Evolutionary conservation across 1,140 invertebrate genomes (phyloP).

Genomic region (Brachionus rubens): DNA sequence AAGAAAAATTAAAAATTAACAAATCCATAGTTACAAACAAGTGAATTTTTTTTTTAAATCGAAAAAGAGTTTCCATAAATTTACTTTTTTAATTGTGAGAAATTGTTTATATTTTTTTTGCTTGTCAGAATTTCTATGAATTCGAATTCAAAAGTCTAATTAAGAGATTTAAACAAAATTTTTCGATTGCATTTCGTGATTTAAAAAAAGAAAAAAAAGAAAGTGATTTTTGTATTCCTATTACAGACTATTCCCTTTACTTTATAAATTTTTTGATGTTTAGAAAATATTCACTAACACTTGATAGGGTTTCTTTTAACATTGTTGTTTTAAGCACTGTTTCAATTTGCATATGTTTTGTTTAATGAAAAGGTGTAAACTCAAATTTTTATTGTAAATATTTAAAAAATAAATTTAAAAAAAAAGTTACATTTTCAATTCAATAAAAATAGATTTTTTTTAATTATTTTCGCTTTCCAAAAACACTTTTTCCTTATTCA

Average conservation of each 20-base stretch:
- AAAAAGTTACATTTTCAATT: conserved; percentile 17
- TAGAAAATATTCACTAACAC: conserved; percentile 3
- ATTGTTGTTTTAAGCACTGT: no score
- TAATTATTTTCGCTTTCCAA: neutral
- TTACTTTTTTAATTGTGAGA: conserved; percentile 6
- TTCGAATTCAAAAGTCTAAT: neutral
- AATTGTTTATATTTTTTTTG: conserved; percentile 3
- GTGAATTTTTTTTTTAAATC: neutral
- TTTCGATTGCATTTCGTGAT: conserved; percentile 6
- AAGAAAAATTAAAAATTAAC: conserved; percentile 11
- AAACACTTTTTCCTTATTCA: conserved; percentile 11
- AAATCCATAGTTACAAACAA: conserved; percentile 41
- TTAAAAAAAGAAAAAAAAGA: no score
- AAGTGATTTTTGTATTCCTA: no score
- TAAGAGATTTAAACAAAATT: conserved; percentile 18
- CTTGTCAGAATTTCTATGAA: neutral
- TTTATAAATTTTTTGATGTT: no score
- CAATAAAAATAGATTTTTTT: neutral
- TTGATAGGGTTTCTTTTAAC: conserved; percentile 8
- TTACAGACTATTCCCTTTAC: no score
- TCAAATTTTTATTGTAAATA: conserved; percentile 32
- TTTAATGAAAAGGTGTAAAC: no score
- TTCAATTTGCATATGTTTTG: no score
- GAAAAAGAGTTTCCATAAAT: conserved; percentile 8
- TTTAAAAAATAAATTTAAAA: conserved; percentile 25